These are phyloP conservation scores for Nomada lathburiana DNA, from an alignment of 2,888 invertebrate genomes.

Conservation along the genomic window DNA sequence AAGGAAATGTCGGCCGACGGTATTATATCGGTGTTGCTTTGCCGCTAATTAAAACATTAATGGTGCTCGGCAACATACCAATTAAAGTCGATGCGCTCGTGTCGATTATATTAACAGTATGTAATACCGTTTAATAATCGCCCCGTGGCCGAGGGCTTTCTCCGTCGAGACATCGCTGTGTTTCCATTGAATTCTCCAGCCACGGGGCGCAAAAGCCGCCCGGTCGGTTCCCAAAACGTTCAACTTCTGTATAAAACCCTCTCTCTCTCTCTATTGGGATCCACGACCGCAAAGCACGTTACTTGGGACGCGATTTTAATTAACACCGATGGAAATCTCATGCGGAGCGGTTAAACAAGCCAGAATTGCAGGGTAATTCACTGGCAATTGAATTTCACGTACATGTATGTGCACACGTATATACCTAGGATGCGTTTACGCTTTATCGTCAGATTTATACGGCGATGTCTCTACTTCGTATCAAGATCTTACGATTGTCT, in stretches of 20 bases:
- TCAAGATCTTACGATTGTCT: too few relatives aligned
- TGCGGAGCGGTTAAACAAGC: background rate
- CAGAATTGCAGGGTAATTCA: background rate
- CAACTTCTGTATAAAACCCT: background rate
- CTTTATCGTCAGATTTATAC: too few relatives aligned
- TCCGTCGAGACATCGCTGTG: background rate
- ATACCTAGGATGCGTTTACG: too few relatives aligned
- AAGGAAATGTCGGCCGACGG: slow-evolving; percentile 54
- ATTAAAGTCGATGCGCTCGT: slow-evolving; percentile 59
- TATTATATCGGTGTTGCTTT: slow-evolving; percentile 36
- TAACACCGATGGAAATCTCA: slow-evolving; percentile 13
- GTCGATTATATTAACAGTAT: slow-evolving; percentile 56
- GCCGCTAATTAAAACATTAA: slow-evolving; percentile 62
- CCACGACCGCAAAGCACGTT: background rate
- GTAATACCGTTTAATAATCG: slow-evolving; percentile 50
- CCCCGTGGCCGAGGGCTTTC: background rate
- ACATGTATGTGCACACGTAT: too few relatives aligned
- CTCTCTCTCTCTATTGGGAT: background rate
- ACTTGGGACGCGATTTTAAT: slow-evolving; percentile 14
- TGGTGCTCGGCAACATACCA: slow-evolving; percentile 50
- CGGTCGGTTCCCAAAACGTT: background rate
- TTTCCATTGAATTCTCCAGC: background rate
- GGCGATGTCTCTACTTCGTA: too few relatives aligned
- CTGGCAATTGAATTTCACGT: background rate
- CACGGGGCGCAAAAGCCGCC: background rate